Conservation (phyloP, 2,888 invertebrate species). For the Leptura quadrifasciata region DNA sequence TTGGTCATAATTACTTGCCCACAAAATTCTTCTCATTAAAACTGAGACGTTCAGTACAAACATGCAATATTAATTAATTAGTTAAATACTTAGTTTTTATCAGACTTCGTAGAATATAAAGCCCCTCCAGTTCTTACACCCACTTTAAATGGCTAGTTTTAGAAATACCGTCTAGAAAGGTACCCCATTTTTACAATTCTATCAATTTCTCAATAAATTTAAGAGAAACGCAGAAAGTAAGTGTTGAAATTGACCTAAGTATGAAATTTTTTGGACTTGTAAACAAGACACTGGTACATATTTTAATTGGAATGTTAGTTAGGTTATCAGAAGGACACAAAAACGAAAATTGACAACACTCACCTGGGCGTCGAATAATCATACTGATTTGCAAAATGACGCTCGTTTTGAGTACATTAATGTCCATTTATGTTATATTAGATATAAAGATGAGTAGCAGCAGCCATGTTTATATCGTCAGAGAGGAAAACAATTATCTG, state of each 20-base stretch:
- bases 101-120: no score
- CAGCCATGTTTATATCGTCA: conserved; percentile 72
- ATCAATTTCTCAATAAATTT: neutral
- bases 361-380: conserved; percentile 72
- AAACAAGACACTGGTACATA: conserved; percentile 29
- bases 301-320: conserved; percentile 48
- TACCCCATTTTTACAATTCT: neutral
- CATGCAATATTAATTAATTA: no score
- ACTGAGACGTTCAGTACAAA: no score
- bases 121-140: no score
- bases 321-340: conserved; percentile 51
- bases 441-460: conserved; percentile 64
- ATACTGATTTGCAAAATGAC: conserved; percentile 57
- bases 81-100: no score
- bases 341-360: conserved; percentile 48
- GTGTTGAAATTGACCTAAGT: neutral
- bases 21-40: no score
- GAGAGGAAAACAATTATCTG: conserved; percentile 60
- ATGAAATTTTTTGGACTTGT: conserved; percentile 18
- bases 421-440: conserved; percentile 58
- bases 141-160: no score
- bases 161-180: neutral
- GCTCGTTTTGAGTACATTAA: conserved; percentile 52
- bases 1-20: no score
- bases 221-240: conserved; percentile 1